phyloP scores from a whole-genome alignment of 2,797 vertebrate genomes.

The Mus minutoides region DNA sequence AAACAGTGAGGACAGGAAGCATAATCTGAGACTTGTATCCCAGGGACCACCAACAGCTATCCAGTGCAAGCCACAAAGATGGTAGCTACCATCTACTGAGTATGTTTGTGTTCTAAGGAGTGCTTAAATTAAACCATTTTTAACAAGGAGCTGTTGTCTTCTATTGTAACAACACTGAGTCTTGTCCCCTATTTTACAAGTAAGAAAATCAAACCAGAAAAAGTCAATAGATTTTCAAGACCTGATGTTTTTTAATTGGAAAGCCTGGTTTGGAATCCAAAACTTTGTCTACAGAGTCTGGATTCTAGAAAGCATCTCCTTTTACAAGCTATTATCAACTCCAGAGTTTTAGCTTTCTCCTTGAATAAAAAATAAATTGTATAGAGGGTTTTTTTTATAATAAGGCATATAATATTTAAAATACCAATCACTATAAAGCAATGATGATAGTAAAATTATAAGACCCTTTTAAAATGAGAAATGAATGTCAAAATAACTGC shows the following conservation, averaged over 20 bases:
- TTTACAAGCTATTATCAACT: not conserved
- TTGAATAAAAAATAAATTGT: slow-evolving; percentile 12
- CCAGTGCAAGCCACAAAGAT: not conserved
- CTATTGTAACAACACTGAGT: not conserved
- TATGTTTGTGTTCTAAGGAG: not conserved
- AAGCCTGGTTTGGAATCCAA: not conserved
- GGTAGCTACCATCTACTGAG: not conserved
- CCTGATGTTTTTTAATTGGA: not conserved
- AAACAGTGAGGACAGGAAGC: not conserved
- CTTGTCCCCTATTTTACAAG: not conserved
- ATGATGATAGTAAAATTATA: slow-evolving; percentile 35
- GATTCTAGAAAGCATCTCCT: not conserved
- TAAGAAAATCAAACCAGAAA: not conserved
- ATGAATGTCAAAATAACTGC: not conserved
- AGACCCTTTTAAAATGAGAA: not conserved
- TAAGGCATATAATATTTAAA: slow-evolving; percentile 24
- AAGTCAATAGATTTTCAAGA: not conserved
- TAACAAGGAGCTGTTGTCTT: not conserved
- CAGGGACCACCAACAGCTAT: not conserved
- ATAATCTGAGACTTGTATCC: not conserved
- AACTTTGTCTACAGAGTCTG: not conserved
- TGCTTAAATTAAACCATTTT: not conserved
- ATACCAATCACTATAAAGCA: not conserved
- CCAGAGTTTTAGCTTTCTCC: not conserved
- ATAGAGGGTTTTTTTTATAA: not conserved